Evolutionary conservation across 2,888 invertebrate genomes (phyloP), one percentile per base, ranked within the genome.

Genomic region (Polia nebulosa): DNA sequence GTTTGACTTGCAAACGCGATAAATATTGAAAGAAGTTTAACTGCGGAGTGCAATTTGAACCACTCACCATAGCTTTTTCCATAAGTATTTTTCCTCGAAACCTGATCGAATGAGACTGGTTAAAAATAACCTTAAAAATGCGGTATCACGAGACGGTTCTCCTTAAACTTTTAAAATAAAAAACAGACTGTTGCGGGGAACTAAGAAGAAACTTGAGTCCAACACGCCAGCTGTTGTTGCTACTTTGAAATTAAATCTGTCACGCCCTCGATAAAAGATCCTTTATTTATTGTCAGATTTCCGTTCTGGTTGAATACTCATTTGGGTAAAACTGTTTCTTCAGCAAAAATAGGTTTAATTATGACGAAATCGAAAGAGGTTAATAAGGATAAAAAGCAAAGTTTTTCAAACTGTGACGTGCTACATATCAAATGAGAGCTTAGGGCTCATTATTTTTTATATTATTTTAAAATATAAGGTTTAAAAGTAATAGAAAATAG

Each of bases 211-310:
- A 47, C 47, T 49, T 49, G 49, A 57, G 25, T 47, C 9, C 15
- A 55, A 44, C 57, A n/a, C 6, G 39, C 13, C 44, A n/a, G 20
- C 34, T 22, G 7, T 34, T 32, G 2, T 34, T 58, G 39, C 34
- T 52, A 65, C 44, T 65, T 65, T 34, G 41, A 51, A 58, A 58
- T 58, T 25, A 65, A 58, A 58, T 44, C 57, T 65, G 51, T 44
- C 34, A 36, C 59, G 44, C 44, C 17, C 39, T 56, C 25, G n/a
- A 27, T 20, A 56, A n/a, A 57, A 57, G 57, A 44, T 57, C 15
- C 27, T 15, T 29, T 57, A 44, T 56, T 56, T 41, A 56, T 55
- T 36, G 22, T 36, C 17, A 17, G 22, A 36, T 22, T 36, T 53
- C 53, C 15, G 34, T 22, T 55, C 36, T 36, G 53, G 36, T 17